Evolutionary conservation across 2,113 vertebrate genomes (phyloP).

Genomic region (Thunnus maccoyii): DNA sequence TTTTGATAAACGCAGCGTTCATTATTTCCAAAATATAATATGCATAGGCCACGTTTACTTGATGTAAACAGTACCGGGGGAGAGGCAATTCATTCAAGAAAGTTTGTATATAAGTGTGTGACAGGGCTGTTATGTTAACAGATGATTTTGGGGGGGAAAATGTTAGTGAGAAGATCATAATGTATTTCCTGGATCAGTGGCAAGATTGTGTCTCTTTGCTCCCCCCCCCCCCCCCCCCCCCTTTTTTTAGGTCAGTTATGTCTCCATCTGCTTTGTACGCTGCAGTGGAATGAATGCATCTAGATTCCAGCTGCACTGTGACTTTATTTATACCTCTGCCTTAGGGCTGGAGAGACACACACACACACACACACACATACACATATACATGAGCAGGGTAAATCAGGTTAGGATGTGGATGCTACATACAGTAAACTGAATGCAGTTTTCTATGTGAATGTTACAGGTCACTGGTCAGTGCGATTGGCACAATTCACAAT

Average conservation of each 20-base stretch:
- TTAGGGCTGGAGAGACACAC: conserved; percentile 53
- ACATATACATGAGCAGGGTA: conserved; percentile 9
- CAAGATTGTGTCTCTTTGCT: conserved; percentile 39
- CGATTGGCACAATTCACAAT: background rate
- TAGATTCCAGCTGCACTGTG: conserved; percentile 77
- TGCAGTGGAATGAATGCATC: conserved; percentile 69
- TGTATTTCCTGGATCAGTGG: conserved; percentile 63
- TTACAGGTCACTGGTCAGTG: conserved; percentile 31
- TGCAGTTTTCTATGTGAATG: conserved; percentile 26
- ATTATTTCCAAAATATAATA: conserved; percentile 40
- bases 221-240: background rate
- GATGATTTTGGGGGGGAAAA: conserved; percentile 48
- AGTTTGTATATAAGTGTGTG: conserved; percentile 61
- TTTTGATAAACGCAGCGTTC: conserved; percentile 39
- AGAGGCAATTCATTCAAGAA: conserved; percentile 54
- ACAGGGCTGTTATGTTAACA: conserved; percentile 57
- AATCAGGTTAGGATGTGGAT: conserved; percentile 36
- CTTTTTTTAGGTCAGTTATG: conserved; percentile 67
- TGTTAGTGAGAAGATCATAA: conserved; percentile 50
- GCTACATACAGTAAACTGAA: conserved; percentile 17
- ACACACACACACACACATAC: conserved; percentile 18
- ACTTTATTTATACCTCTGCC: conserved; percentile 77
- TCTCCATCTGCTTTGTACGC: conserved; percentile 71
- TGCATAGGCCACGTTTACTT: conserved; percentile 39
- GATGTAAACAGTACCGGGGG: conserved; percentile 47